Conservation (phyloP, 2,888 invertebrate species). For the Synergus laeviventris region DNA sequence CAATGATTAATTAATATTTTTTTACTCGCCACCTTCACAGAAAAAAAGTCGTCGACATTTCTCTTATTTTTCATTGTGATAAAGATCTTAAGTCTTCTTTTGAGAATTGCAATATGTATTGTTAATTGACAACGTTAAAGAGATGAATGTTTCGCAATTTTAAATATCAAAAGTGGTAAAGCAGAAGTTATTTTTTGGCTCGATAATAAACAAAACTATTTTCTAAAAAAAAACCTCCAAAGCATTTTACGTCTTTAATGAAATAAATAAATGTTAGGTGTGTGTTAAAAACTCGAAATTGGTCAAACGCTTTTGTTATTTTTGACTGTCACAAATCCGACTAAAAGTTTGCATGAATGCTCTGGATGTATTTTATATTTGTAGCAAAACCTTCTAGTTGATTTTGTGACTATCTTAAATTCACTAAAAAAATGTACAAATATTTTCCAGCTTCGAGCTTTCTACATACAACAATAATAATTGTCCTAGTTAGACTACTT, state of each 20-base stretch:
- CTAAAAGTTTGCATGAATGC: background rate
- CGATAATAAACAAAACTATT: conserved; percentile 6
- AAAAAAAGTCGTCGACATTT: background rate
- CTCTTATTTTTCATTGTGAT: background rate
- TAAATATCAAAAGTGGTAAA: background rate
- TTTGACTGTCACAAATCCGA: background rate
- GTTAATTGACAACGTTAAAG: conserved; percentile 17
- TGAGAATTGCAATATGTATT: conserved; percentile 18
- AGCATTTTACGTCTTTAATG: background rate
- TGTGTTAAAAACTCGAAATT: background rate
- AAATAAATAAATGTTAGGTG: conserved; percentile 23
- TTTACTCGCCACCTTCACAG: background rate
- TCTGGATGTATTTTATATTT: background rate
- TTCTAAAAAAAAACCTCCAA: background rate
- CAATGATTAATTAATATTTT: background rate
- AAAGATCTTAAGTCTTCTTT: background rate
- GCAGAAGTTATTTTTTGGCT: background rate
- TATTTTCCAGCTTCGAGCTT: background rate
- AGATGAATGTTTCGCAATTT: background rate
- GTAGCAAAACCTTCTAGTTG: background rate
- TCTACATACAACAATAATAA: background rate
- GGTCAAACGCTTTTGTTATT: background rate
- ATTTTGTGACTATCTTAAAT: background rate
- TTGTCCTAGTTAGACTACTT: background rate
- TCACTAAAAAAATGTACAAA: background rate